A percentile compares a stretch with the other conserved stretches of the same genome.
These are phyloP conservation scores for Machaerirhynchus nigripectus DNA, from an alignment of 2,113 vertebrate species.

Conservation along the genomic window DNA sequence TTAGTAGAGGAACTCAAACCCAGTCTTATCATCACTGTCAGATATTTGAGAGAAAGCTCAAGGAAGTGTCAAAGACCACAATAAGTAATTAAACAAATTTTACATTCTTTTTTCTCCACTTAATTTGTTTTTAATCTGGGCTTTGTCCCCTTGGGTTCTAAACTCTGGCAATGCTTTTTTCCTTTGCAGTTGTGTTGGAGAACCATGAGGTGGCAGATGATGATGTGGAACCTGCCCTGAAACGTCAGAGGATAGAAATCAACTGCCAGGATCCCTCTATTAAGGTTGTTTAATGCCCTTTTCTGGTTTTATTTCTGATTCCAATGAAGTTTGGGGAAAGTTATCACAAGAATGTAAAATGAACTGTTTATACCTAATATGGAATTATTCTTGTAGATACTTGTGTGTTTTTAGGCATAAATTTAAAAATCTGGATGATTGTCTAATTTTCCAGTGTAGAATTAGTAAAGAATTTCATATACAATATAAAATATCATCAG, in stretches of 20 bases:
- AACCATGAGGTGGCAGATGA: slow-evolving; percentile 86
- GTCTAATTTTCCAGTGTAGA: background rate
- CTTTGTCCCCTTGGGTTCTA: background rate
- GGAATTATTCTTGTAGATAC: background rate
- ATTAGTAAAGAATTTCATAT: background rate
- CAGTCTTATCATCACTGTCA: background rate
- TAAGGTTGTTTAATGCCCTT: slow-evolving; percentile 76
- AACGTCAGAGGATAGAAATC: slow-evolving; percentile 87
- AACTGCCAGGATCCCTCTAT: slow-evolving; percentile 89
- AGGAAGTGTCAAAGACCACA: background rate
- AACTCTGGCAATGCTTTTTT: background rate
- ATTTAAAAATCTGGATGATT: background rate
- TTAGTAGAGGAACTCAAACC: background rate
- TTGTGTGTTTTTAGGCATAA: background rate
- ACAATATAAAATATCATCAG: background rate
- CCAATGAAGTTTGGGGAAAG: background rate
- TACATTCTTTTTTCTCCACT: background rate
- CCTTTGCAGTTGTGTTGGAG: slow-evolving; percentile 82
- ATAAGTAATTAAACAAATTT: background rate
- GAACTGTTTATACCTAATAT: background rate
- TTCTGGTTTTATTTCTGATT: background rate
- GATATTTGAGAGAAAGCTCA: background rate
- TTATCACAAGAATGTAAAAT: background rate
- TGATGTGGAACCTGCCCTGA: slow-evolving; percentile 84
- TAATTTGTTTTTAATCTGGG: background rate